Conservation (phyloP, 2,113 vertebrate species). For the Xiphorhynchus elegans region DNA sequence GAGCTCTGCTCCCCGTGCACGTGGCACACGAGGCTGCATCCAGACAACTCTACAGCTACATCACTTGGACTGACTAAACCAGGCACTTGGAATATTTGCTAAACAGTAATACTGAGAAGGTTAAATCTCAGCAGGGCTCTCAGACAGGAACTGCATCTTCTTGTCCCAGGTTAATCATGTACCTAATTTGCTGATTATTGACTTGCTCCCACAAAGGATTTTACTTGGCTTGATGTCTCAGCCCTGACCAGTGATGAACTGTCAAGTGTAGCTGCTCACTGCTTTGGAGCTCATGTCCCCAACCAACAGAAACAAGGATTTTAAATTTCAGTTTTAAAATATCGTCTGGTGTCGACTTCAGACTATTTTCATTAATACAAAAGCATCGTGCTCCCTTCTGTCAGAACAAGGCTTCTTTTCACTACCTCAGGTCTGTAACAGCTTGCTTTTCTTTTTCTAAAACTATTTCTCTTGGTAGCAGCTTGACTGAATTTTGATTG, state of each 20-base stretch:
- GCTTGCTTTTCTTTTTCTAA: background rate
- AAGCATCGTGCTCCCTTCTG: background rate
- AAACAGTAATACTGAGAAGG: constrained; percentile 72
- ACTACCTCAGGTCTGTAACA: background rate
- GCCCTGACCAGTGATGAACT: constrained; percentile 72
- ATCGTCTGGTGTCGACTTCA: constrained; percentile 35
- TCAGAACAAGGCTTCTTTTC: constrained; percentile 7
- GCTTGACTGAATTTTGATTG: background rate
- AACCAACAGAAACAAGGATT: constrained; percentile 58
- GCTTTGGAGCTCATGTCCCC: constrained; percentile 63
- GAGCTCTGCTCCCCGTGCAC: background rate
- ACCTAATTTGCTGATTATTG: constrained; percentile 84
- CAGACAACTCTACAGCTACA: constrained; percentile 49
- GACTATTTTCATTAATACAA: constrained; percentile 12
- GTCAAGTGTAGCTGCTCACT: constrained; percentile 65
- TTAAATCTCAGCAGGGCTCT: constrained; percentile 75
- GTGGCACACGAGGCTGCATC: background rate
- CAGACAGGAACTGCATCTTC: constrained; percentile 69
- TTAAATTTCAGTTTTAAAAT: constrained; percentile 63
- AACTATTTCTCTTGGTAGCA: background rate
- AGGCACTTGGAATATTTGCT: constrained; percentile 78
- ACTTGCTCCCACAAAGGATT: constrained; percentile 77
- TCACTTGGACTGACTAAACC: constrained; percentile 70
- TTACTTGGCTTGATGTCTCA: constrained; percentile 73
- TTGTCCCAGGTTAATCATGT: constrained; percentile 80